phyloP scores from a whole-genome alignment of 1,140 invertebrate genomes.

The Euwallacea fornicatus region DNA sequence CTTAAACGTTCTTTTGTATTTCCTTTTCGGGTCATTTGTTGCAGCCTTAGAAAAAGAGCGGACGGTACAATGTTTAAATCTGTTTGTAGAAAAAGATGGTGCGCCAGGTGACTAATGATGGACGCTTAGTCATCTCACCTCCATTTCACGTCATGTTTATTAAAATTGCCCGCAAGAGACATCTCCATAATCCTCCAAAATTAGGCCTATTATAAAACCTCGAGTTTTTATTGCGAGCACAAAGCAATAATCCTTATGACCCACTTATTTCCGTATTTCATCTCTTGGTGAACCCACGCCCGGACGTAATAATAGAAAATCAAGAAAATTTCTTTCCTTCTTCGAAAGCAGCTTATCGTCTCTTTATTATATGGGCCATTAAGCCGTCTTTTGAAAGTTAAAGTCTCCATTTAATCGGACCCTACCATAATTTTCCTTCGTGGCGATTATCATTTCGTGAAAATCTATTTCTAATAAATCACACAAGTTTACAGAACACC shows the following conservation, averaged over 20 bases:
- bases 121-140: too few relatives aligned
- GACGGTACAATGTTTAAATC: constrained; percentile 12
- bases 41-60: constrained; percentile 19
- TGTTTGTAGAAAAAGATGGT: not conserved
- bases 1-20: constrained; percentile 24
- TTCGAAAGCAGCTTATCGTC: not conserved
- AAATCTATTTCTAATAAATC: constrained; percentile 32
- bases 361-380: constrained; percentile 31
- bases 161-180: too few relatives aligned
- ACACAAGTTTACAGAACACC: constrained; percentile 26
- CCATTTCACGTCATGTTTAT: too few relatives aligned
- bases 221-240: too few relatives aligned
- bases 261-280: not conserved
- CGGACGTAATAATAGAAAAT: constrained; percentile 5
- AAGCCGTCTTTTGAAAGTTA: constrained; percentile 28
- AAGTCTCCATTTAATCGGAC: constrained; percentile 29
- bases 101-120: too few relatives aligned
- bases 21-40: constrained; percentile 24
- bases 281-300: not conserved
- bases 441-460: constrained; percentile 23
- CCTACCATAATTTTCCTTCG: constrained; percentile 27
- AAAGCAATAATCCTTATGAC: too few relatives aligned
- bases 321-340: constrained; percentile 10
- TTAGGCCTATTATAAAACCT: too few relatives aligned
- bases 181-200: too few relatives aligned